Conservation (phyloP, 2,113 vertebrate species). For the Ageneiosus marmoratus region DNA sequence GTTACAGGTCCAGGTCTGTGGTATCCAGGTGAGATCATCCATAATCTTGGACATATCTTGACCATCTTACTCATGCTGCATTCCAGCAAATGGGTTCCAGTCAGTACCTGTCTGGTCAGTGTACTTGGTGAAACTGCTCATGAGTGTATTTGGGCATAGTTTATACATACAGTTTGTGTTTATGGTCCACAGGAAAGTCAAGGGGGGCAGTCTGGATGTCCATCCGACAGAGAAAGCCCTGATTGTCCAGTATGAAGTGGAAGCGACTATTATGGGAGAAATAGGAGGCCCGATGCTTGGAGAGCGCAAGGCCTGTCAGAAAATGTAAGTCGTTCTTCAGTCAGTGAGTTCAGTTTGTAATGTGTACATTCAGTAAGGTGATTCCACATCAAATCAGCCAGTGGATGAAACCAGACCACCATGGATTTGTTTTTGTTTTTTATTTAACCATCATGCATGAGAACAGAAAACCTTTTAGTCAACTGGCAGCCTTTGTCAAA, state of each 20-base stretch:
- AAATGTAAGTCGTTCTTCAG: conserved; percentile 80
- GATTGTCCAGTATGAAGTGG: conserved; percentile 92
- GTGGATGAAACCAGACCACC: not conserved
- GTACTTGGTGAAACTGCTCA: not conserved
- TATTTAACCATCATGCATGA: no score
- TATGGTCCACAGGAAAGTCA: conserved; percentile 78
- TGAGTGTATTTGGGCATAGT: no score
- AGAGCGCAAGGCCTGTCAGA: conserved; percentile 91
- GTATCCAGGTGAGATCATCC: not conserved
- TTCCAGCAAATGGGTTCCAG: not conserved
- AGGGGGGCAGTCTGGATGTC: conserved; percentile 88
- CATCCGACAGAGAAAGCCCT: conserved; percentile 93
- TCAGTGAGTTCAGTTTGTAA: not conserved
- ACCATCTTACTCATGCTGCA: not conserved
- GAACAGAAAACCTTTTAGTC: not conserved
- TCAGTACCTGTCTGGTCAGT: not conserved
- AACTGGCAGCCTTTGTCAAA: not conserved
- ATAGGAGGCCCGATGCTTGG: conserved; percentile 84
- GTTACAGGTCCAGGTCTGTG: not conserved
- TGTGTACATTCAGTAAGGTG: not conserved
- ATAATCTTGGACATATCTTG: not conserved
- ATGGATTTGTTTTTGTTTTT: not conserved
- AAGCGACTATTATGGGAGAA: conserved; percentile 89
- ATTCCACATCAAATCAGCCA: not conserved
- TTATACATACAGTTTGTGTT: no score